A percentile compares a stretch with the other conserved stretches of the same genome.
Conservation (phyloP, 2,113 vertebrate genomes). For the Pipa parva region DNA sequence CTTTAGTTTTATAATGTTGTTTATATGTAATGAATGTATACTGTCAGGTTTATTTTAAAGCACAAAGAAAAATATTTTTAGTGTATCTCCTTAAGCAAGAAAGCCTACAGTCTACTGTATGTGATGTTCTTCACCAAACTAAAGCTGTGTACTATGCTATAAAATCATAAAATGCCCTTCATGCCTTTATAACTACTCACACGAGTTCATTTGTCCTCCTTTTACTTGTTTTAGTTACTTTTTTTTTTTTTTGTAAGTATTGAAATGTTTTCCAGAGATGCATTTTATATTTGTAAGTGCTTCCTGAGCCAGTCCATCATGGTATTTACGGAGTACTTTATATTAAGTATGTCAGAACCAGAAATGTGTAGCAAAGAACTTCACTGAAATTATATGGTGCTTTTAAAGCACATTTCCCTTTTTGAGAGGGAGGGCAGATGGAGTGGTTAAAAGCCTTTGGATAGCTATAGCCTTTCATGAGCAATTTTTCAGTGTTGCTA, state of each 20-base stretch:
- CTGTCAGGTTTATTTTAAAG: too few species aligned
- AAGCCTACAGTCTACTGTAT: too few species aligned
- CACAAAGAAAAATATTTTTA: too few species aligned
- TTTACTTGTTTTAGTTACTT: background rate
- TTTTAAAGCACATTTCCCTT: constrained; percentile 26
- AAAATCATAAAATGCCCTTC: too few species aligned
- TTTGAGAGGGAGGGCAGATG: background rate
- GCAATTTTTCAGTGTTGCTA: constrained; percentile 9
- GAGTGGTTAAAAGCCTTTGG: constrained; percentile 33
- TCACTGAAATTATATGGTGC: background rate
- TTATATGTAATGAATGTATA: too few species aligned
- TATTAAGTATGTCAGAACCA: background rate
- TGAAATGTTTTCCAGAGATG: background rate
- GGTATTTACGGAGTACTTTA: background rate
- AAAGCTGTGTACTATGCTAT: too few species aligned
- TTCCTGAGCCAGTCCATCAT: constrained; percentile 6
- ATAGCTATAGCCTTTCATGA: background rate
- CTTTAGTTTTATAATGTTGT: too few species aligned
- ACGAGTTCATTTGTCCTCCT: too few species aligned
- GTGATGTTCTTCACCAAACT: too few species aligned
- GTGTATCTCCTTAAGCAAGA: too few species aligned
- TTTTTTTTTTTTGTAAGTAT: background rate
- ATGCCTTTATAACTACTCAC: too few species aligned
- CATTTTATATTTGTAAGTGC: constrained; percentile 4
- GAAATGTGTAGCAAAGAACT: background rate